Base-by-base conservation (phyloP, 2,113 vertebrate genomes). In the Athene cunicularia region DNA sequence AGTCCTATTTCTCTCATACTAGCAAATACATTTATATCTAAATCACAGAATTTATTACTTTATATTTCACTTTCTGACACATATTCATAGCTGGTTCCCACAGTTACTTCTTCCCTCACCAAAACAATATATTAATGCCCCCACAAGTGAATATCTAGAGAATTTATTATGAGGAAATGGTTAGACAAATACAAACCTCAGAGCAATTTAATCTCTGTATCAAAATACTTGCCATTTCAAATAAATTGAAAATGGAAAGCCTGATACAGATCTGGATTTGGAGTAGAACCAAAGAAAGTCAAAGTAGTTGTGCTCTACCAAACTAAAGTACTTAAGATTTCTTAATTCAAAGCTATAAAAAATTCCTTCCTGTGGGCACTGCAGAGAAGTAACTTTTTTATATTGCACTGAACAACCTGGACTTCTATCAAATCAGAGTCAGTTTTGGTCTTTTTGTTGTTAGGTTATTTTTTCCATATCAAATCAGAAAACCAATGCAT, bases 301-400 rank as follows among this genome's bases (percentile, higher is more conserved):
- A 79, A 56, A 82, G 49, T 41, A 64, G n/a, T 81, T 87, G 85
- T 76, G 11, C 30, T 89, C 68, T 92, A 60, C 35, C 15, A 93
- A 27, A 87, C 7, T 76, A 58, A 89, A 93, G 53, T 58, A 85
- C 20, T 94, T 70, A 56, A 45, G 33, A 80, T 73, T 93, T 75
- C 86, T 95, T 89, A 97, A 95, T 87, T 95, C 35, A 75, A 87
- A 95, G 45, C 26, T 27, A 82, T 50, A 84, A 84, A 92, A 83
- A 55, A 14, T 7, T 66, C 52, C 32, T 93, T 97, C 58, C 91
- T 89, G 64, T 86, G 64, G 62, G 35, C 30, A 72, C 56, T 53
- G 39, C 58, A 80, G 35, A 89, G 35, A 80, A 79, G 15, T 47
- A 60, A 12, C 19, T 32, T 53, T 72, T 86, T 72, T 79, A 16